Conservation (phyloP, 2,113 vertebrate genomes). For the Ailuropoda melanoleuca region DNA sequence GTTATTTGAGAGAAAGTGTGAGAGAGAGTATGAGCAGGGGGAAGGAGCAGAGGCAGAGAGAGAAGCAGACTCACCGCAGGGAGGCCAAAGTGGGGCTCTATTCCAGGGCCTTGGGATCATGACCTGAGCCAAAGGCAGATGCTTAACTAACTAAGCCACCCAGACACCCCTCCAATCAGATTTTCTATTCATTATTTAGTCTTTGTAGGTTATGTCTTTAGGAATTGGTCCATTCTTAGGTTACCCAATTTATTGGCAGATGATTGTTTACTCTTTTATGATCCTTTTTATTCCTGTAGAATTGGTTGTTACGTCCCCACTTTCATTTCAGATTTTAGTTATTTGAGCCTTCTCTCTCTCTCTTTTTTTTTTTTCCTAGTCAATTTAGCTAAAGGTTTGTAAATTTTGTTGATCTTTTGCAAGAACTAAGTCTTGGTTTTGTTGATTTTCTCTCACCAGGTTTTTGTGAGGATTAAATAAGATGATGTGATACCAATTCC, state of each 20-base stretch:
- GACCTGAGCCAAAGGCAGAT: too few species aligned
- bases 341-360: neutral
- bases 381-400: neutral
- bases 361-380: neutral
- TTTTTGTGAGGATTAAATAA: constrained; percentile 18
- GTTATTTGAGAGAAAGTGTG: too few species aligned
- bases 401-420: neutral
- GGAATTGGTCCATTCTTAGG: neutral
- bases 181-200: constrained; percentile 3
- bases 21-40: too few species aligned
- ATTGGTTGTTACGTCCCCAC: neutral
- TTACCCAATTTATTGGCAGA: neutral
- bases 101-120: too few species aligned
- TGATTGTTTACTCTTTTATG: neutral
- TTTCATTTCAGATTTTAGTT: neutral
- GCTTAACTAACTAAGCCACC: neutral
- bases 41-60: too few species aligned
- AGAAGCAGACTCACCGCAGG: too few species aligned
- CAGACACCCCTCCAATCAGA: neutral
- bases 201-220: neutral
- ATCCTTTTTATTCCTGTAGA: neutral
- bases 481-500: neutral
- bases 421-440: neutral
- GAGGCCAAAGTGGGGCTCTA: fast-evolving
- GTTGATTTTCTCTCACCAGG: neutral